Percentiles rank a stretch among this genome's conserved stretches.
These are phyloP conservation scores for Neopelma chrysocephalum DNA, from an alignment of 2,797 vertebrate genomes.

Conservation along the genomic window DNA sequence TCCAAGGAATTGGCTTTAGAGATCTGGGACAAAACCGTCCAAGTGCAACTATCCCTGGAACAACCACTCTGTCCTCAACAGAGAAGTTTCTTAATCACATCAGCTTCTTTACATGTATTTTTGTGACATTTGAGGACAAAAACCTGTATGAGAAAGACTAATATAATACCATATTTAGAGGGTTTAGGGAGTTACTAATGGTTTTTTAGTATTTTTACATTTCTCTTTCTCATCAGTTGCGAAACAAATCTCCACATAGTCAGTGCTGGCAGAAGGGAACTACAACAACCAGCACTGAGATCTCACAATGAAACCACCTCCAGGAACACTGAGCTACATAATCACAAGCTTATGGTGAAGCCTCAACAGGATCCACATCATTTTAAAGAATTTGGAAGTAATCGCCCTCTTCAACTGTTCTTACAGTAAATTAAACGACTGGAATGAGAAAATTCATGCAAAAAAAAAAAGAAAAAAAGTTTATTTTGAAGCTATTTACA, in stretches of 20 bases:
- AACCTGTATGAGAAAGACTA: background rate
- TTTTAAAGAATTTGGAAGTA: background rate
- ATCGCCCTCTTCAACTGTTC: background rate
- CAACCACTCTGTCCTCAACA: background rate
- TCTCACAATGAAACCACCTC: background rate
- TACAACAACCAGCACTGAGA: background rate
- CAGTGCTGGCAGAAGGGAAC: background rate
- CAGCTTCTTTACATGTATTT: background rate
- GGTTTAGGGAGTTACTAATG: background rate
- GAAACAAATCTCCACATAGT: background rate
- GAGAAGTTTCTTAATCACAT: background rate
- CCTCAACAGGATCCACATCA: background rate
- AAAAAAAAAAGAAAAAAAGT: background rate
- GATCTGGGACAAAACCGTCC: background rate
- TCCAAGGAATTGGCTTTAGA: background rate
- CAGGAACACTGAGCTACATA: background rate
- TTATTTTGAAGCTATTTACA: background rate
- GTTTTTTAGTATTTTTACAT: background rate
- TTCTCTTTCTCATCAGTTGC: background rate
- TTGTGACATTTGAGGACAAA: background rate
- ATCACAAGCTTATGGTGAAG: background rate
- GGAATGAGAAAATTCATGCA: background rate
- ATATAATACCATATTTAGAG: background rate
- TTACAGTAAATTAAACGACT: background rate
- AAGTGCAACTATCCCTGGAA: background rate